These are phyloP conservation scores for Anolis carolinensis DNA, from an alignment of 2,113 vertebrate genomes.

Conservation along the genomic window DNA sequence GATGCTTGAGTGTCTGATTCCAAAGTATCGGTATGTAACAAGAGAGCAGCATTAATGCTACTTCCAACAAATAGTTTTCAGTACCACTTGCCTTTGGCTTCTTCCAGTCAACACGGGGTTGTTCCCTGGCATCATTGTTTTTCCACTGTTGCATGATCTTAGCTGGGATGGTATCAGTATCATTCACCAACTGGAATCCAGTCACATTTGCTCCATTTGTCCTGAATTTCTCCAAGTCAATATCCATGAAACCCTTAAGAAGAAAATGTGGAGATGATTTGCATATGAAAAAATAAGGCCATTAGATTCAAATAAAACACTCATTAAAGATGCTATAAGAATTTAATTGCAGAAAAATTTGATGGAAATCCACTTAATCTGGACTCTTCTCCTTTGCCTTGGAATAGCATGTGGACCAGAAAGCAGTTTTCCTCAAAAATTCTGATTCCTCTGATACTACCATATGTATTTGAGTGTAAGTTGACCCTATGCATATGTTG, in stretches of 20 bases:
- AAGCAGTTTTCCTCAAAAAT: neutral
- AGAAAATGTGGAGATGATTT: slow-evolving; percentile 16
- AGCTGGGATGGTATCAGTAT: slow-evolving; percentile 85
- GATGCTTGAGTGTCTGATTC: neutral
- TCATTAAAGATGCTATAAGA: neutral
- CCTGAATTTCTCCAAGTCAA: slow-evolving; percentile 92
- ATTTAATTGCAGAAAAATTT: neutral
- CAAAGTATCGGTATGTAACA: slow-evolving; percentile 10
- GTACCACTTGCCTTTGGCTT: slow-evolving; percentile 84
- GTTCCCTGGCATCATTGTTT: slow-evolving; percentile 91
- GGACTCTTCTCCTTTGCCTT: neutral
- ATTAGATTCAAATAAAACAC: neutral
- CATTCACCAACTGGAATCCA: slow-evolving; percentile 95
- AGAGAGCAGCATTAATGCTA: neutral
- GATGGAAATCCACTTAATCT: neutral
- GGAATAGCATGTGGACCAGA: neutral
- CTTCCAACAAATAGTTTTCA: slow-evolving; percentile 25
- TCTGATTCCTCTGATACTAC: neutral
- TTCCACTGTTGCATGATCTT: slow-evolving; percentile 93
- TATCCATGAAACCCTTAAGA: slow-evolving; percentile 93
- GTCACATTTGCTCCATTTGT: slow-evolving; percentile 96
- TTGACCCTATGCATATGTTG: too few relatives aligned
- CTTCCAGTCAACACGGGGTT: slow-evolving; percentile 89
- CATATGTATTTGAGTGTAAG: neutral
- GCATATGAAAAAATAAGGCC: neutral